phyloP scores from a whole-genome alignment of 2,888 invertebrate species.

The Leptura quadrifasciata region DNA sequence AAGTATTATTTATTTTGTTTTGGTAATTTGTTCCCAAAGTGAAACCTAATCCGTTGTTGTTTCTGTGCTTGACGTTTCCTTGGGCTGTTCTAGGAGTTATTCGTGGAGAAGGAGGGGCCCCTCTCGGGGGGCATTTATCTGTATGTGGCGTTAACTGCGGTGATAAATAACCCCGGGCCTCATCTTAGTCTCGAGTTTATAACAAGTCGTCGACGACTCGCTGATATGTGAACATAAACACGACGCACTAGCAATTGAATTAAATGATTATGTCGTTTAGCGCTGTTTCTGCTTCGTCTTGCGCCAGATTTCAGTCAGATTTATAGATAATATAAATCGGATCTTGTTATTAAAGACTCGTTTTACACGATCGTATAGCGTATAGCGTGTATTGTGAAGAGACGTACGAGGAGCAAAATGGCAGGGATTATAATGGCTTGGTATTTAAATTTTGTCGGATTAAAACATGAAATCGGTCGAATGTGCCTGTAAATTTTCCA shows the following conservation, averaged over 20 bases:
- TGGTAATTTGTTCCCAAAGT: constrained; percentile 48
- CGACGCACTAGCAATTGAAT: constrained; percentile 68
- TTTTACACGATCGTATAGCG: constrained; percentile 28
- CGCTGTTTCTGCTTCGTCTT: constrained; percentile 60
- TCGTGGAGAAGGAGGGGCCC: constrained; percentile 33
- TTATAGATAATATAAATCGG: constrained; percentile 62
- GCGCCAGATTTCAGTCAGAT: constrained; percentile 61
- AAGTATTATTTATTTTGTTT: constrained; percentile 49
- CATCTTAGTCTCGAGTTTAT: constrained; percentile 61
- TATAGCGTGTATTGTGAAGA: constrained; percentile 4
- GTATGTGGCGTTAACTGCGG: constrained; percentile 66
- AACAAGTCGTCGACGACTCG: constrained; percentile 62
- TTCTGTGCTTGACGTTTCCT: constrained; percentile 52
- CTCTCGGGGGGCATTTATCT: constrained; percentile 60
- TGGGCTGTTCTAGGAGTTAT: constrained; percentile 31
- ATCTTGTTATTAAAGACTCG: constrained; percentile 56
- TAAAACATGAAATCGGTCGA: not conserved
- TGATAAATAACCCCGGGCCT: constrained; percentile 67
- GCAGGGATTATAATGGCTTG: not conserved
- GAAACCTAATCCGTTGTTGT: constrained; percentile 50
- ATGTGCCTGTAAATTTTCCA: too few relatives aligned
- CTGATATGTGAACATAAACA: constrained; percentile 70
- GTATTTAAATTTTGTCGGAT: not conserved
- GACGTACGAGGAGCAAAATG: not conserved
- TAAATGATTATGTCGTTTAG: constrained; percentile 69